These are phyloP conservation scores for Chloropsis cyanopogon DNA, from an alignment of 2,113 vertebrate species.

Conservation along the genomic window DNA sequence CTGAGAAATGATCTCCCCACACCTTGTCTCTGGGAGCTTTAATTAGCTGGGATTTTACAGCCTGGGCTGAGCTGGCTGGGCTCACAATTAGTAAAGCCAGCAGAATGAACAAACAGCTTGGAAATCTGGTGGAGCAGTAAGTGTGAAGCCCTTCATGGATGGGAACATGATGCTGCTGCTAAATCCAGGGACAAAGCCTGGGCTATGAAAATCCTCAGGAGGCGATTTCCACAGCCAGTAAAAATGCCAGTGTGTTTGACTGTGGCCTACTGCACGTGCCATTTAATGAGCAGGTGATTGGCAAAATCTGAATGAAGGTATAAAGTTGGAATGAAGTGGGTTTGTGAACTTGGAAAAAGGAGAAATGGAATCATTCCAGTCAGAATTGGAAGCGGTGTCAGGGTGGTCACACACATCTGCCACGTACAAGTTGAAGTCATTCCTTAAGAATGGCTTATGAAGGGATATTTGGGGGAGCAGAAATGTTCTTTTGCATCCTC, in stretches of 20 bases:
- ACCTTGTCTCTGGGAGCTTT: not conserved
- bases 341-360: not conserved
- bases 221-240: not conserved
- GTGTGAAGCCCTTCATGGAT: not conserved
- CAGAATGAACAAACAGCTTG: not conserved
- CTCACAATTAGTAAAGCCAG: not conserved
- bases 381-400: not conserved
- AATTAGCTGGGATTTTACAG: not conserved
- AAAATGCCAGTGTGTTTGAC: not conserved
- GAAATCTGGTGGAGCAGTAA: not conserved
- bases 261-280: not conserved
- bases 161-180: not conserved
- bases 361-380: not conserved
- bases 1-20: not conserved
- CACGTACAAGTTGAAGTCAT: accelerated
- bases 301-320: not conserved
- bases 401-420: not conserved
- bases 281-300: not conserved
- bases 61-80: not conserved
- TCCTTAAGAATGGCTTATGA: not conserved
- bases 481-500: not conserved
- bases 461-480: not conserved
- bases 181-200: not conserved
- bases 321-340: not conserved
- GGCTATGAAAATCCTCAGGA: not conserved